phyloP scores from a whole-genome alignment of 2,797 vertebrate genomes.

The Vultur gryphus region DNA sequence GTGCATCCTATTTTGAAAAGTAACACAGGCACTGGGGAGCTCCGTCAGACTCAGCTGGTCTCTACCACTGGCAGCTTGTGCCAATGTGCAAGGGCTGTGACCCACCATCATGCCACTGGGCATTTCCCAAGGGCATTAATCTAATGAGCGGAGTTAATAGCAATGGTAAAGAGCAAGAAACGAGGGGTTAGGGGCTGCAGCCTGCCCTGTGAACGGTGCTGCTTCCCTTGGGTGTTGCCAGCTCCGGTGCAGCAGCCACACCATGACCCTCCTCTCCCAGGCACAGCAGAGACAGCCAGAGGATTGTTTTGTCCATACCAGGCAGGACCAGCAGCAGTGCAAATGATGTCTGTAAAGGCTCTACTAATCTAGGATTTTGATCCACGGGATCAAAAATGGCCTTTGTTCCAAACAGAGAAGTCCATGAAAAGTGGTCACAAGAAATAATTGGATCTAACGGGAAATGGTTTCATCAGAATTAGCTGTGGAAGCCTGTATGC shows the following conservation, averaged over 20 bases:
- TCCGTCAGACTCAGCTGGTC: background rate
- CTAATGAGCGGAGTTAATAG: background rate
- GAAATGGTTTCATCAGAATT: background rate
- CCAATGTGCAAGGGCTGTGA: background rate
- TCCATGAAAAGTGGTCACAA: background rate
- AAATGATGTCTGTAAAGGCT: background rate
- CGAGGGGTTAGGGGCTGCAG: background rate
- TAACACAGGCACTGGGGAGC: background rate
- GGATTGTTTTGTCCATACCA: background rate
- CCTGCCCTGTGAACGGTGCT: background rate
- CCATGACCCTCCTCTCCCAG: background rate
- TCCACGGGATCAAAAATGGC: fast-evolving
- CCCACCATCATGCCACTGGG: background rate
- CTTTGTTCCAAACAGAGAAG: background rate
- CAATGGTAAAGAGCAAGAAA: background rate
- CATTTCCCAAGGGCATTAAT: background rate
- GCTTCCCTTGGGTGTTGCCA: background rate
- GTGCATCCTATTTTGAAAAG: background rate
- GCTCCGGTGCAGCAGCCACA: background rate
- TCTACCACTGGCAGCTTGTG: background rate
- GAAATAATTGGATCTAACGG: background rate
- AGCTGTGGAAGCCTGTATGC: background rate
- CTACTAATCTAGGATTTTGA: background rate
- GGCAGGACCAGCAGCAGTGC: background rate
- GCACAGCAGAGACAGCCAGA: background rate